A percentile compares a stretch with the other conserved stretches of the same genome.
phyloP scores from a whole-genome alignment of 2,113 vertebrate genomes.

The Callionymus lyra region DNA sequence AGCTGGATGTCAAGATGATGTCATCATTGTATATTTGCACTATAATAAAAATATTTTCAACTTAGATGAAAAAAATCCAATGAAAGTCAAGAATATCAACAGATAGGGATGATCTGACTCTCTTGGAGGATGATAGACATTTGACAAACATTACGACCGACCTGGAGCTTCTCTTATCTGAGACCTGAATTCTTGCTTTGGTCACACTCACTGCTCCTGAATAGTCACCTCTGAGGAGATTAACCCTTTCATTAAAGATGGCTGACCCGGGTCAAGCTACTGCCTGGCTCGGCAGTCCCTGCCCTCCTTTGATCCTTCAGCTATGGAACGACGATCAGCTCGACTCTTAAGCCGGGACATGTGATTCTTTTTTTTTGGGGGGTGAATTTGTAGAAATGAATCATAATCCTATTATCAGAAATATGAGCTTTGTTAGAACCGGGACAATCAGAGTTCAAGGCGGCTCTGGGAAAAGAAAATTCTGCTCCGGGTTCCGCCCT shows the following conservation, averaged over 20 bases:
- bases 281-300: slow-evolving; percentile 77
- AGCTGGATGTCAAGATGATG: no score
- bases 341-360: slow-evolving; percentile 95
- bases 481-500: slow-evolving; percentile 62
- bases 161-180: slow-evolving; percentile 66
- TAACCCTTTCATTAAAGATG: slow-evolving; percentile 99
- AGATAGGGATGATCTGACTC: no score
- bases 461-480: slow-evolving; percentile 85
- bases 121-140: neutral
- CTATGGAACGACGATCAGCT: slow-evolving; percentile 97
- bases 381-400: slow-evolving; percentile 98
- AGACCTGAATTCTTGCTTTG: slow-evolving; percentile 92
- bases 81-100: no score
- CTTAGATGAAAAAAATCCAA: no score
- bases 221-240: slow-evolving; percentile 98
- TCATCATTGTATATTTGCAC: no score
- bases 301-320: slow-evolving; percentile 93
- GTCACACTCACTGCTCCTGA: slow-evolving; percentile 97
- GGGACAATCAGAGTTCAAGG: slow-evolving; percentile 73
- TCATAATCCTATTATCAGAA: slow-evolving; percentile 99
- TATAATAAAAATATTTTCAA: no score
- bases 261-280: slow-evolving; percentile 91
- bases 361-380: slow-evolving; percentile 73
- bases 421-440: slow-evolving; percentile 86
- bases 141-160: no score